Evolutionary conservation across 2,113 vertebrate species (phyloP).

Genomic region (Salvator merianae): DNA sequence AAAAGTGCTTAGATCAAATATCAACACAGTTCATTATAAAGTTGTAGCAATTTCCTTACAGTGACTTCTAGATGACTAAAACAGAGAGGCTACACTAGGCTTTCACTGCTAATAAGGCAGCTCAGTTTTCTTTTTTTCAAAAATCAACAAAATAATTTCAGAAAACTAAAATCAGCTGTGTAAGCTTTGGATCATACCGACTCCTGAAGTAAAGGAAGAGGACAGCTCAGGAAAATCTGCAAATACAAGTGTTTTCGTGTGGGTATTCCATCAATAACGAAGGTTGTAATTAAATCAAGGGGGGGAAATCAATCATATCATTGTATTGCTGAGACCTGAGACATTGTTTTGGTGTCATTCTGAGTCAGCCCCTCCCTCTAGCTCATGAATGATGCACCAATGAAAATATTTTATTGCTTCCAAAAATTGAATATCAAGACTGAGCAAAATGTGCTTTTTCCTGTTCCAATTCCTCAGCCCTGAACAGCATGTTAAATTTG

Average conservation of each 20-base stretch:
- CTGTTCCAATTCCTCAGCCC: not conserved
- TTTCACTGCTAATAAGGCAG: not conserved
- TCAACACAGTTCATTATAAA: not conserved
- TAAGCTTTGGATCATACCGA: not conserved
- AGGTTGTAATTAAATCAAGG: not conserved
- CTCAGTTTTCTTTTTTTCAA: not conserved
- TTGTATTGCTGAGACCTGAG: not conserved
- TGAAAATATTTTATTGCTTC: not conserved
- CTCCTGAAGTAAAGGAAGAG: conserved; percentile 12
- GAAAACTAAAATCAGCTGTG: not conserved
- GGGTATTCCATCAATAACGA: rapidly evolving
- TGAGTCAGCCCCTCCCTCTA: not conserved
- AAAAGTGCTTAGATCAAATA: not conserved
- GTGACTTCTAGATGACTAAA: conserved; percentile 16
- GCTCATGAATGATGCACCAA: not conserved
- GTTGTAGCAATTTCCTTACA: not conserved
- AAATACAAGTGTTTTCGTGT: rapidly evolving
- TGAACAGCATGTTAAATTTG: not conserved
- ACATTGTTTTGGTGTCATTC: not conserved
- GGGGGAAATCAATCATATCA: not conserved
- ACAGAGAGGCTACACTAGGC: conserved; percentile 2
- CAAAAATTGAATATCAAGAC: not conserved
- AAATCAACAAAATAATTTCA: conserved; percentile 11
- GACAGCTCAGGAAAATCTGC: not conserved
- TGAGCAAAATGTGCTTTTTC: not conserved